These are phyloP conservation scores for Tarsius wallacei DNA, from an alignment of 2,797 vertebrate genomes.

Conservation along the genomic window DNA sequence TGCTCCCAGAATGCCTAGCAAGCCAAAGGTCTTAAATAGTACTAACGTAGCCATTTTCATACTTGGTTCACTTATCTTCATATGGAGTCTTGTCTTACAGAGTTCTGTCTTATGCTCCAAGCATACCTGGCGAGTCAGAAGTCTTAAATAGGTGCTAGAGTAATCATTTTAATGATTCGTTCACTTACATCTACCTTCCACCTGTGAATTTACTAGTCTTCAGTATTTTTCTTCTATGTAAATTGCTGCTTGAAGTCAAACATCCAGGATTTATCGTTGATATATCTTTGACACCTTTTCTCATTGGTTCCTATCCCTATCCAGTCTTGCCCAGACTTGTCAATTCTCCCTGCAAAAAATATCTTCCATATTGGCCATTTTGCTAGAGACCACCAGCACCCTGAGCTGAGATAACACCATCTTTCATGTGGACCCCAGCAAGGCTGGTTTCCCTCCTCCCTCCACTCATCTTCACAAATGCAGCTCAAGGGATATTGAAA, in stretches of 20 bases:
- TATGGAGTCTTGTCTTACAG: too few species aligned
- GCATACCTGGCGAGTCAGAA: background rate
- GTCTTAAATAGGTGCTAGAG: background rate
- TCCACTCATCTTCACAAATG: background rate
- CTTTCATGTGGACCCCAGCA: background rate
- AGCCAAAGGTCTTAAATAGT: background rate
- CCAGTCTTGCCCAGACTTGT: background rate
- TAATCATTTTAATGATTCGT: background rate
- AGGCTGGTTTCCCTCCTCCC: rapidly evolving
- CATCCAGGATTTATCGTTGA: background rate
- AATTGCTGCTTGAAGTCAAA: background rate
- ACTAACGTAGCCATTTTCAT: background rate
- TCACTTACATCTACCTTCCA: background rate
- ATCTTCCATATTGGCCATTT: background rate
- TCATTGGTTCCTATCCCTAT: background rate
- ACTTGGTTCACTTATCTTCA: background rate
- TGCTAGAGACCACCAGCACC: too few species aligned
- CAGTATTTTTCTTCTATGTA: background rate
- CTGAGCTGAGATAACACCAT: background rate
- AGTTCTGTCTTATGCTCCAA: background rate
- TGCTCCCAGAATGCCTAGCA: background rate
- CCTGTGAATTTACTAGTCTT: background rate
- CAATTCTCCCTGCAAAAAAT: background rate
- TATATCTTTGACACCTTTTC: background rate
- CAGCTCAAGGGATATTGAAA: background rate